Evolutionary conservation across 2,888 invertebrate genomes (phyloP), one percentile per base, ranked within the genome.

Genomic region (Drosophila recens): DNA sequence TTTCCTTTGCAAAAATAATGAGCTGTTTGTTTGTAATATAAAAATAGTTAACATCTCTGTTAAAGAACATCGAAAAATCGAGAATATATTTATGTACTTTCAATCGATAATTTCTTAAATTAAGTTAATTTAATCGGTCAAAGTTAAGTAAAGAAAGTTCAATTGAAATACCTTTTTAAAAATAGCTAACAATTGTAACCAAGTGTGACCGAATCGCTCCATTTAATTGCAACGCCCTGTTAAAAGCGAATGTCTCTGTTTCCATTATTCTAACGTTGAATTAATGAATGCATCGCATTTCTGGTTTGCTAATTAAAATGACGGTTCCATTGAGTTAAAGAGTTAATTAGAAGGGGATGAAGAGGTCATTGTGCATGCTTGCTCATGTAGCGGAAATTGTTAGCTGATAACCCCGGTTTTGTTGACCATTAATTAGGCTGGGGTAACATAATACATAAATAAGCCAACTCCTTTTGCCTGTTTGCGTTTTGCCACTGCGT

Each of bases 371-470:
- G 27, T 38, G 58, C 17, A 33, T 52, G 51, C 11, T n/a, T 64
- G 65, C 2, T 75, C 36, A 33, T 58, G 48, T 40, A 61, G 2
- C 34, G 17, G 42, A 77, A 61, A 56, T 52, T 53, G 43, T 53
- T 61, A 58, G 20, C 48, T 17, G 52, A 72, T 72, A 63, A 61
- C 36, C 17, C 20, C 1, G 58, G 27, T 27, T 57, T 33, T 62
- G 64, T 65, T 79, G 64, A 54, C 43, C 70, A 69, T 58, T 75
- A 75, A 80, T 80, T 69, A 69, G 69, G 34, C 49, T 38, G 48
- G 46, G 51, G 33, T 11, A 38, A 64, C 38, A 30, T 48, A 40
- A 64, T 49, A 57, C 56, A 57, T 46, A 57, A 45, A 48, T 49
- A 46, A 34, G 46, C 30, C 58, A 23, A 11, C 15, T 53, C 20